These are phyloP conservation scores for Timema cristinae DNA, from an alignment of 2,888 invertebrate species.

Conservation along the genomic window DNA sequence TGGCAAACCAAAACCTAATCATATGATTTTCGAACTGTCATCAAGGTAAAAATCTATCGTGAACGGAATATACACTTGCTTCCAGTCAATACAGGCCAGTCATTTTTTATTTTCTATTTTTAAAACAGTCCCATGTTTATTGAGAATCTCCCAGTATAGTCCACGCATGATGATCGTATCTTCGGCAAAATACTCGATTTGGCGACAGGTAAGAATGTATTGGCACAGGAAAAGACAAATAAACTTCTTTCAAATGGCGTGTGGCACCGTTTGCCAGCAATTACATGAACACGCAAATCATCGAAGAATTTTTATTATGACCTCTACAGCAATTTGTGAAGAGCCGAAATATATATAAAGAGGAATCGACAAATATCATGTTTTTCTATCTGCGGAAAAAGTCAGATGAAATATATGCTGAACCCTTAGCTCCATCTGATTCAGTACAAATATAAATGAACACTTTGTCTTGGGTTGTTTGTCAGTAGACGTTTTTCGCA, in stretches of 20 bases:
- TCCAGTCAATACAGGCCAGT: background rate
- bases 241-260: background rate
- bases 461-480: background rate
- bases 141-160: background rate
- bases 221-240: background rate
- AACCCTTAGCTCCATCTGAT: background rate
- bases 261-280: background rate
- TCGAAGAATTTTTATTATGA: background rate
- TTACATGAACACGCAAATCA: background rate
- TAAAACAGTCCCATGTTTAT: background rate
- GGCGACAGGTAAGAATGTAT: background rate
- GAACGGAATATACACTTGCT: too few relatives aligned
- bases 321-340: background rate
- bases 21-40: too few relatives aligned
- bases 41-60: too few relatives aligned
- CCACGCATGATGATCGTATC: background rate
- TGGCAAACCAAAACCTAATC: too few relatives aligned
- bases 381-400: background rate
- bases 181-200: background rate
- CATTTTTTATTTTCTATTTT: too few relatives aligned
- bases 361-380: background rate
- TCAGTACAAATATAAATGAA: background rate
- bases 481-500: background rate
- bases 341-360: background rate
- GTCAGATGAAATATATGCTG: background rate